phyloP scores from a whole-genome alignment of 2,113 vertebrate genomes.

The Azemiops feae region DNA sequence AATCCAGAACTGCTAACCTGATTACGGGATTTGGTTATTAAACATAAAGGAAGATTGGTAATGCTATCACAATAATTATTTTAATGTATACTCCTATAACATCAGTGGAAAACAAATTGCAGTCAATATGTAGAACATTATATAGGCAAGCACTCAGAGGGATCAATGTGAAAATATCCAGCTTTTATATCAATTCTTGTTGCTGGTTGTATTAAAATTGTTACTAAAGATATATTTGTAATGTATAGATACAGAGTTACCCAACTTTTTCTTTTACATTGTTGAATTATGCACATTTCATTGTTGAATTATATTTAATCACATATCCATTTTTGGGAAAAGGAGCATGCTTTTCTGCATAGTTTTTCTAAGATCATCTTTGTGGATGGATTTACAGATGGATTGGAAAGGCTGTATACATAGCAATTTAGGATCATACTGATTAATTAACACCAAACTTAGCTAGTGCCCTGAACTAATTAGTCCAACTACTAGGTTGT shows the following conservation, averaged over 20 bases:
- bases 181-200: constrained; percentile 48
- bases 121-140: constrained; percentile 31
- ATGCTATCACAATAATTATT: constrained; percentile 37
- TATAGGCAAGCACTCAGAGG: constrained; percentile 39
- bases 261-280: constrained; percentile 1
- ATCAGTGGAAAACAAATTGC: constrained; percentile 36
- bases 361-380: not conserved
- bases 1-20: constrained; percentile 32
- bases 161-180: constrained; percentile 47
- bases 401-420: not conserved
- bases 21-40: constrained; percentile 37
- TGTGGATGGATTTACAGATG: not conserved
- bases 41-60: constrained; percentile 49
- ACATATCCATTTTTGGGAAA: not conserved
- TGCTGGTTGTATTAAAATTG: constrained; percentile 45
- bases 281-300: not conserved
- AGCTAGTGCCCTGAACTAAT: not conserved
- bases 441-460: not conserved
- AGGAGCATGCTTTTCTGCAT: rapidly evolving
- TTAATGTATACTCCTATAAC: constrained; percentile 20
- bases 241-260: constrained; percentile 18
- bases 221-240: constrained; percentile 45
- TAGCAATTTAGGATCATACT: not conserved
- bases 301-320: constrained; percentile 15
- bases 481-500: not conserved